These are phyloP conservation scores for Arrhopalites spinosus DNA, from an alignment of 2,888 invertebrate genomes.

Conservation along the genomic window DNA sequence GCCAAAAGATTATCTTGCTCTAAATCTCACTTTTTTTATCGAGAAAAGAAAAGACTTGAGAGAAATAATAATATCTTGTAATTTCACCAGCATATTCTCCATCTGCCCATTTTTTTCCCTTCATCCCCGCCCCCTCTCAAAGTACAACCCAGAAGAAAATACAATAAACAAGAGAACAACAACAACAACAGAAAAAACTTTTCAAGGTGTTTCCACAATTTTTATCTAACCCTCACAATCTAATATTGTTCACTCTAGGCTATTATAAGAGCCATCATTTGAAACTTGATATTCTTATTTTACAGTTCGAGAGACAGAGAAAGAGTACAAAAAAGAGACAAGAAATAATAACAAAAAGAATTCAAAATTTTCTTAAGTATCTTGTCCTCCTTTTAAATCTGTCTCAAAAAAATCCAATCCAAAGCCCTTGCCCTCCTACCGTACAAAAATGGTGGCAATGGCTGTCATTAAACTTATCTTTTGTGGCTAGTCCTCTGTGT, in stretches of 20 bases:
- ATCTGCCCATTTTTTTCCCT: background rate
- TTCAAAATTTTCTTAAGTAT: conserved; percentile 11
- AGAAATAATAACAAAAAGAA: too few relatives aligned
- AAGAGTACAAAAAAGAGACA: background rate
- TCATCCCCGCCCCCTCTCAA: background rate
- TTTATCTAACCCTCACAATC: conserved; percentile 32
- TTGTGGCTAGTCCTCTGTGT: conserved; percentile 22
- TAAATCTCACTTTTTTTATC: conserved; percentile 22
- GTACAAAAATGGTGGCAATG: conserved; percentile 8
- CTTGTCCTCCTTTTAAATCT: conserved; percentile 39
- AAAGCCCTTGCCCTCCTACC: background rate
- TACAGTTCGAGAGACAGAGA: conserved; percentile 25
- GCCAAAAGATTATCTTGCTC: background rate
- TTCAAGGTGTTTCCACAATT: conserved; percentile 34
- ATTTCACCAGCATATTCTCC: background rate
- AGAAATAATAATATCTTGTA: background rate
- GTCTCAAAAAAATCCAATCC: conserved; percentile 11
- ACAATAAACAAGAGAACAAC: too few relatives aligned
- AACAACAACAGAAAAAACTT: background rate
- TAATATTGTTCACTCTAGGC: conserved; percentile 30
- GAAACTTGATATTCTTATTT: conserved; percentile 12
- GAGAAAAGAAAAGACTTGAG: background rate
- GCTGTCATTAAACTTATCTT: conserved; percentile 25
- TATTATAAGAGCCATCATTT: background rate
- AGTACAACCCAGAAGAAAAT: conserved; percentile 24